These are phyloP conservation scores for Pachyseris speciosa DNA, from an alignment of 64 coral and sea anemone species.

Conservation along the genomic window DNA sequence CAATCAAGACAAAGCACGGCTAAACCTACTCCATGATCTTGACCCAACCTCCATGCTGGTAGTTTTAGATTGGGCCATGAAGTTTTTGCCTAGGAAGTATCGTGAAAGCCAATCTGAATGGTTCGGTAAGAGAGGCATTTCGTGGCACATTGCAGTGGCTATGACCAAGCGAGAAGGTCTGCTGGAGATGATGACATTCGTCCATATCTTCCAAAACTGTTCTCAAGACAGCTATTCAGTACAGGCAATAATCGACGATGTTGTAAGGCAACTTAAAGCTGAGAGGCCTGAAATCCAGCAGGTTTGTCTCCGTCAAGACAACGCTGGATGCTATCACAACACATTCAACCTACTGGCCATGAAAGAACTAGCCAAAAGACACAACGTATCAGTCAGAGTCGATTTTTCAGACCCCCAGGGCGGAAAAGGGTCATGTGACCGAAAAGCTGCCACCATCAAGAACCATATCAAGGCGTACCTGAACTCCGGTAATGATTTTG, in stretches of 20 bases:
- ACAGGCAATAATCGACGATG: constrained; percentile 33
- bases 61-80: constrained; percentile 28
- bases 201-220: constrained; percentile 53
- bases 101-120: constrained; percentile 45
- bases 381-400: neutral
- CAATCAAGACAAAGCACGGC: constrained; percentile 1
- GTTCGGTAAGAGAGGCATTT: constrained; percentile 36
- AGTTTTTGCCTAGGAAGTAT: constrained; percentile 35
- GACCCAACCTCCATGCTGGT: neutral
- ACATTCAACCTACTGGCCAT: constrained; percentile 13
- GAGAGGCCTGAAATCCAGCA: constrained; percentile 22
- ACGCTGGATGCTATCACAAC: constrained; percentile 40
- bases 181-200: constrained; percentile 19
- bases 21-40: neutral
- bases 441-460: constrained; percentile 44
- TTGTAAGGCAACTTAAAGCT: constrained; percentile 33
- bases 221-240: constrained; percentile 46
- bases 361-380: constrained; percentile 13
- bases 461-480: neutral
- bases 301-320: constrained; percentile 19
- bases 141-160: constrained; percentile 36
- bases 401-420: constrained; percentile 53
- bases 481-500: constrained; percentile 31
- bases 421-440: constrained; percentile 31
- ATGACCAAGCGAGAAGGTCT: neutral